Evolutionary conservation across 2,113 vertebrate genomes (phyloP).

Genomic region (Prunella himalayana): DNA sequence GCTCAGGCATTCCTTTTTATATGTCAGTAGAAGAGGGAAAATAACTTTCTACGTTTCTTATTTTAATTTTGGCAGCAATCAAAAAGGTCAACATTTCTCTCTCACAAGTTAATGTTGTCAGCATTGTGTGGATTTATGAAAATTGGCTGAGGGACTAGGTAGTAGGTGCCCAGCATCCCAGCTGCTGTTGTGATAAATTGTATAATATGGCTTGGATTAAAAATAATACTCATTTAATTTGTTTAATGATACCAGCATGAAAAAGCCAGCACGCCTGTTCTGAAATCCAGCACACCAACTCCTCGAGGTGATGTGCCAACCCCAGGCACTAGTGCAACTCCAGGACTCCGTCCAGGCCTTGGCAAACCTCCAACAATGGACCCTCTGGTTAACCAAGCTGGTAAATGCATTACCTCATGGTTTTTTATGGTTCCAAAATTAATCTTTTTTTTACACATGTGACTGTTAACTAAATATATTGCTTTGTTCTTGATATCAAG

Average conservation of each 20-base stretch:
- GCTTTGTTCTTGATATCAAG: slow-evolving; percentile 17
- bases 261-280: slow-evolving; percentile 90
- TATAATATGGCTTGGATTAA: slow-evolving; percentile 76
- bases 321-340: slow-evolving; percentile 87
- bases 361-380: slow-evolving; percentile 92
- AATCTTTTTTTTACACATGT: background rate
- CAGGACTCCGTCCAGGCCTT: slow-evolving; percentile 87
- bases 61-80: slow-evolving; percentile 66
- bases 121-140: slow-evolving; percentile 74
- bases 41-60: slow-evolving; percentile 9
- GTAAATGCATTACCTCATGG: slow-evolving; percentile 69
- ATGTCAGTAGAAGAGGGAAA: slow-evolving; percentile 24
- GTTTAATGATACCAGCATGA: slow-evolving; percentile 87
- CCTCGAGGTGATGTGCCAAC: slow-evolving; percentile 89
- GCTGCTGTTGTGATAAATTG: slow-evolving; percentile 80
- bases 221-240: slow-evolving; percentile 82
- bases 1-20: background rate
- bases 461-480: slow-evolving; percentile 11
- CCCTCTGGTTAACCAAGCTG: slow-evolving; percentile 87
- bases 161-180: slow-evolving; percentile 70
- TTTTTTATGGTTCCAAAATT: background rate
- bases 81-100: slow-evolving; percentile 73
- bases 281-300: slow-evolving; percentile 94
- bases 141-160: slow-evolving; percentile 66
- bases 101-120: slow-evolving; percentile 72